Base-by-base conservation (phyloP, 2,113 vertebrate genomes). In the Bubo blakistoni region DNA sequence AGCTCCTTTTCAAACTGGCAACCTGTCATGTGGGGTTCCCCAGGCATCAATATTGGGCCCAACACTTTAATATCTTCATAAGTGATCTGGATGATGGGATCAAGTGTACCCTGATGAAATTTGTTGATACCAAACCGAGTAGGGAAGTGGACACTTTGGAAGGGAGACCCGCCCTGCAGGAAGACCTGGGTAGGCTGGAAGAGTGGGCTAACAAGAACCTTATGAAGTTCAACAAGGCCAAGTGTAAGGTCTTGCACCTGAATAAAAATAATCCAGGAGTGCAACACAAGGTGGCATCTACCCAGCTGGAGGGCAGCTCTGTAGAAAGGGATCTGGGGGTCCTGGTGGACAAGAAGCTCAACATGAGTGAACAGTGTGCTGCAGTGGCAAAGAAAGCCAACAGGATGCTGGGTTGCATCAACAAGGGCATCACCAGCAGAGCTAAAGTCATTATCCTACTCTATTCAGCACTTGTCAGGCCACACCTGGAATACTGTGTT, bases 11-110 rank as follows among this genome's bases (percentile, higher is more conserved):
- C 44, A 40, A 58, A 46, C 32, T 30, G 36, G 12, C 9, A 55
- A 6, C 13, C 26, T 57, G 40, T 44, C 55, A 36, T 7, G 8
- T 4, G 8, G 7, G 1, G 1, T 27, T 5, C 15, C 22, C 14
- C 25, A 25, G 10, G 34, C 18, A 57, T 29, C 19, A 30, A 44
- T 7, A 52, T 4, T 63, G 19, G 18, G 22, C 22, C 27, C 40
- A 76, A 34, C 24, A 3, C 16, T 51, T 63, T 10, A 44, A 51
- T 70, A 1, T 17, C 32, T 46, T 38, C 20, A 7, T 16, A 15
- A 51, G 32, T 25, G 40, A 29, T 57, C 9, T 36, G 30, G 40
- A 10, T 19, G 18, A 13, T 10, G 27, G 16, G 12, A 62, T 57
- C 13, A 70, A 44, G 16, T 16, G 26, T 34, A 38, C 22, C 1